phyloP scores from a whole-genome alignment of 2,888 invertebrate genomes.

The Mythimna albipuncta region DNA sequence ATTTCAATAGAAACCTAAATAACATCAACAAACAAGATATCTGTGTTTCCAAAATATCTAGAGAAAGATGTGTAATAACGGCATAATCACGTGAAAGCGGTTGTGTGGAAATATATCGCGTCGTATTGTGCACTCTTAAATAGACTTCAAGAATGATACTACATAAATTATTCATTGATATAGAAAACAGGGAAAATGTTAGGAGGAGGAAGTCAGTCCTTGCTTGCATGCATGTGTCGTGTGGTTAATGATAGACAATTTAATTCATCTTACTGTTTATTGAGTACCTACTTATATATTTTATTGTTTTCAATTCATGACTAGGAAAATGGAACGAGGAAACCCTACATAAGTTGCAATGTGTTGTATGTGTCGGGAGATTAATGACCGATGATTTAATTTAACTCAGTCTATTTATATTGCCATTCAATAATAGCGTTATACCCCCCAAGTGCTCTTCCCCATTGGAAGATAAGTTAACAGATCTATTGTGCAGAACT shows the following conservation, averaged over 20 bases:
- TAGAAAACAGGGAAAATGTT: constrained; percentile 17
- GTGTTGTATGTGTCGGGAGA: constrained; percentile 16
- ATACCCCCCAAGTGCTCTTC: neutral
- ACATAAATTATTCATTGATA: neutral
- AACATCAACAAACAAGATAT: no score
- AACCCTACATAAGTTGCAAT: neutral
- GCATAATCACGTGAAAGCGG: no score
- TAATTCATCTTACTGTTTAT: constrained; percentile 4
- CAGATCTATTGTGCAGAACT: neutral
- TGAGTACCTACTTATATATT: neutral
- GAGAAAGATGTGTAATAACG: no score
- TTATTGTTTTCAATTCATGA: neutral
- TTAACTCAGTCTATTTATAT: neutral
- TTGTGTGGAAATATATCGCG: no score
- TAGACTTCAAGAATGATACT: neutral
- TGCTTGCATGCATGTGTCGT: constrained; percentile 7
- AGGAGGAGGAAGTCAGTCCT: neutral
- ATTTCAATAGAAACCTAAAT: no score
- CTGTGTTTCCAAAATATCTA: no score
- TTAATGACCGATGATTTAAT: constrained; percentile 7
- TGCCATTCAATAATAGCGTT: neutral
- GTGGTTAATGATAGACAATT: constrained; percentile 13
- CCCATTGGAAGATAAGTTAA: neutral
- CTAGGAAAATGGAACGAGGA: constrained; percentile 5
- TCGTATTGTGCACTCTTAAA: neutral